Evolutionary conservation across 2,797 vertebrate genomes (phyloP), one percentile per base, ranked within the genome.

Genomic region (Pygocentrus nattereri): DNA sequence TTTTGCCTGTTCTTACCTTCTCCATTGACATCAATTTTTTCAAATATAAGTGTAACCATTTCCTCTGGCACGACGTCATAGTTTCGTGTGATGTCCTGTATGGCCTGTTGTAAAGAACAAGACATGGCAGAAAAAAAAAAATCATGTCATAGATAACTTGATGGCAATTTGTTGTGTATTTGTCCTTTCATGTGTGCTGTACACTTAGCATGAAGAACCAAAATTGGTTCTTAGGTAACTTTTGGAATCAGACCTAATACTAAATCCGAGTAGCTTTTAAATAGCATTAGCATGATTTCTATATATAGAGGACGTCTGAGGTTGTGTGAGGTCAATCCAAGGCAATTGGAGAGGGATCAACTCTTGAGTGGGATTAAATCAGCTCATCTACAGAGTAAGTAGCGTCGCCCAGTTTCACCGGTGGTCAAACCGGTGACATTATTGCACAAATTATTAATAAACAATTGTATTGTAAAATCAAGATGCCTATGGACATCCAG

Each of bases 21-120:
- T 85, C 93, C 92, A 2, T 92, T 93, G 52, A 93, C 89, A 1
- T 95, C 94, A 0, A 95, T 92, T 85, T 77, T 93, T 89, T 95
- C 90, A 52, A 89, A 95, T 76, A 95, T 94, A 61, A 95, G 91
- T 0, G 92, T 5, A 41, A 95, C 94, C 0, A 95, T 90, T 11
- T 95, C 89, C 74, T 94, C 94, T 0, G 94, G 93, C 70, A 92
- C 82, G 7, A 90, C 88, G 0, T 93, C 92, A 79, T 88, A 82
- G 87, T 94, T 93, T 12, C 90, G 88, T 1, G 94, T 95, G 84
- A 95, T 95, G 86, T 94, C 92, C 90, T 95, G 94, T 84, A 95
- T 92, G 73, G 94, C 94, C 94, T 95, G 86, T 86, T 82, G 64
- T 52, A 84, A 49, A 7, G 44, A 72, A 61, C 44, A 76, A 49